Conservation (phyloP, 2,113 vertebrate genomes). For the Seriola rivoliana region DNA sequence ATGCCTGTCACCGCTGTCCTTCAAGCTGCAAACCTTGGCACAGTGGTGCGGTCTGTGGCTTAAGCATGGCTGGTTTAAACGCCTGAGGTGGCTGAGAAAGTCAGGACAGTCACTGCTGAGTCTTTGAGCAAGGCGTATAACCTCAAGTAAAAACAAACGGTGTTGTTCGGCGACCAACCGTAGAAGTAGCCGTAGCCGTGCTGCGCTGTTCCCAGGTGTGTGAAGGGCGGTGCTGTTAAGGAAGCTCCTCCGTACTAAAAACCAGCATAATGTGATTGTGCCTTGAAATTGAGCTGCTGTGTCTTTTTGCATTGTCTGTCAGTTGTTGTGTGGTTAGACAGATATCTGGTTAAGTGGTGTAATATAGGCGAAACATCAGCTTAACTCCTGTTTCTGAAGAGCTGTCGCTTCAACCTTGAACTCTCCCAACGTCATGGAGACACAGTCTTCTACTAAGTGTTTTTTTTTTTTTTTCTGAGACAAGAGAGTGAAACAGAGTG, state of each 20-base stretch:
- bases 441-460: slow-evolving; percentile 51
- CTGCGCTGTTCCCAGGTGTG: slow-evolving; percentile 1
- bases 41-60: slow-evolving; percentile 40
- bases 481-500: slow-evolving; percentile 47
- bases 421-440: slow-evolving; percentile 41
- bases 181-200: neutral
- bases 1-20: slow-evolving; percentile 47
- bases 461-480: slow-evolving; percentile 15
- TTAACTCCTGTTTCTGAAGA: slow-evolving; percentile 40
- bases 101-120: slow-evolving; percentile 21
- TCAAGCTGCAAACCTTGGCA: slow-evolving; percentile 33
- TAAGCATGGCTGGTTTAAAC: slow-evolving; percentile 27
- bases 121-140: slow-evolving; percentile 29
- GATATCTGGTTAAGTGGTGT: slow-evolving; percentile 18
- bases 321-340: slow-evolving; percentile 19
- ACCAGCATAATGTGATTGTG: neutral
- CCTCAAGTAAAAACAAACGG: slow-evolving; percentile 9
- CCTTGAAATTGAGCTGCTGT: slow-evolving; percentile 1
- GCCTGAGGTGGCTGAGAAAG: slow-evolving; percentile 27
- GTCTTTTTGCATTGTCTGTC: slow-evolving; percentile 15
- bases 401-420: slow-evolving; percentile 53
- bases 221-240: neutral
- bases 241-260: neutral
- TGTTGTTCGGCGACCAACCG: slow-evolving; percentile 3
- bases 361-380: slow-evolving; percentile 44